Conservation (phyloP, 2,113 vertebrate species). For the Carlito syrichta region DNA sequence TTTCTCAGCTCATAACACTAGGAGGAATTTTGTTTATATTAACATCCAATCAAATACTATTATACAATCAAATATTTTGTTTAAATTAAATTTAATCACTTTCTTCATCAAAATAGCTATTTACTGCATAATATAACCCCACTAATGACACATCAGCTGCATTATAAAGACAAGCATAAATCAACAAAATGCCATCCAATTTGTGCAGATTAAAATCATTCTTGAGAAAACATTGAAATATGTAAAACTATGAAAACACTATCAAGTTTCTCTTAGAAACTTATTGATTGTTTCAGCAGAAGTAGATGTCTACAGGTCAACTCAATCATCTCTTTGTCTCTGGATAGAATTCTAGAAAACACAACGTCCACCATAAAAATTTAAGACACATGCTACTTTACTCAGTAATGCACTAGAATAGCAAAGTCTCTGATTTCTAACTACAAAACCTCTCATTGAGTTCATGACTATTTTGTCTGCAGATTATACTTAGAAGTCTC, state of each 20-base stretch:
- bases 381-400: background rate
- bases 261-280: background rate
- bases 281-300: background rate
- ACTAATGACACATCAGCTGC: constrained; percentile 13
- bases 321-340: background rate
- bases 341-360: background rate
- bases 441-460: background rate
- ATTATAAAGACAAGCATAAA: constrained; percentile 43
- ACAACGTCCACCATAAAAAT: background rate
- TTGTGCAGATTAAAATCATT: constrained; percentile 43
- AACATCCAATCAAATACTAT: constrained; percentile 65
- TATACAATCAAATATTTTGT: constrained; percentile 58
- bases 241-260: background rate
- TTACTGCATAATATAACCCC: constrained; percentile 48
- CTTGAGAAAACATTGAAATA: background rate
- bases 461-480: background rate
- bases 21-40: constrained; percentile 61
- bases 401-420: background rate
- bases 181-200: constrained; percentile 31
- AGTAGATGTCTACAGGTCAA: background rate
- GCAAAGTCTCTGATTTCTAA: background rate
- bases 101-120: constrained; percentile 66
- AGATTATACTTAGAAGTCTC: constrained; percentile 32
- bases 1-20: constrained; percentile 39
- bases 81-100: constrained; percentile 65